Percentiles rank a stretch among this genome's conserved stretches.
Conservation (phyloP, 1,140 invertebrate genomes). For the Brachionus plicatilis region DNA sequence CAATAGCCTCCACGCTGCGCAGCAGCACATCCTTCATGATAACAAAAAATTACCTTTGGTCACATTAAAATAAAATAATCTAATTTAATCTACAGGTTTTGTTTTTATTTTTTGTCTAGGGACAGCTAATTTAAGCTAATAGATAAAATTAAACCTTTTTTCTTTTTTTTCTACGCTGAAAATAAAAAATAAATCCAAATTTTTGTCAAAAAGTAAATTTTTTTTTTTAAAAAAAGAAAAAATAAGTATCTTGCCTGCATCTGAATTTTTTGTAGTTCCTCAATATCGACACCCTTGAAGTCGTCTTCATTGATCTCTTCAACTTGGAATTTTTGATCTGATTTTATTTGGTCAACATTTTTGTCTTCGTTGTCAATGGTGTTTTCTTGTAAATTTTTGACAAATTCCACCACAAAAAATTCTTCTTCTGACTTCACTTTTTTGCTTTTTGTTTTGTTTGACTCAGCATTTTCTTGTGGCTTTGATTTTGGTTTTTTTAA, state of each 20-base stretch:
- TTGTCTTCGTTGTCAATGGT: not conserved
- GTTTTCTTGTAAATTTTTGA: conserved; percentile 12
- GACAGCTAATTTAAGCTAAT: not conserved
- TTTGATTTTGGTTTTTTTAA: not conserved
- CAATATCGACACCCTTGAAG: not conserved
- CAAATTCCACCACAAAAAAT: conserved; percentile 15
- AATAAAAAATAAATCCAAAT: not conserved
- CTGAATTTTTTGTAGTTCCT: conserved; percentile 12
- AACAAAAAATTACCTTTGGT: not conserved
- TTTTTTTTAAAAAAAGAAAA: not conserved
- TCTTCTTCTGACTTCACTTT: not conserved
- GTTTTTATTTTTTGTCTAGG: not conserved
- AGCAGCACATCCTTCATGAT: not conserved
- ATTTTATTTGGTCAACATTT: not conserved
- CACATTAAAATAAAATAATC: not conserved
- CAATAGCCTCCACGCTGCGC: not conserved
- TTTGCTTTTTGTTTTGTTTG: not conserved
- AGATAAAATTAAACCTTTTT: not conserved
- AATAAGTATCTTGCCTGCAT: not conserved
- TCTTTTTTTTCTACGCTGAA: not conserved
- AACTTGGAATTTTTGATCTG: not conserved
- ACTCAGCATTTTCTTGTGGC: not conserved
- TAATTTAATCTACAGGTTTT: not conserved
- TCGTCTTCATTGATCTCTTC: not conserved
- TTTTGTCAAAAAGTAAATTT: not conserved